Percentiles rank a stretch among this genome's conserved stretches.
phyloP scores from a whole-genome alignment of 2,888 invertebrate species.

The Campaea margaritaria region DNA sequence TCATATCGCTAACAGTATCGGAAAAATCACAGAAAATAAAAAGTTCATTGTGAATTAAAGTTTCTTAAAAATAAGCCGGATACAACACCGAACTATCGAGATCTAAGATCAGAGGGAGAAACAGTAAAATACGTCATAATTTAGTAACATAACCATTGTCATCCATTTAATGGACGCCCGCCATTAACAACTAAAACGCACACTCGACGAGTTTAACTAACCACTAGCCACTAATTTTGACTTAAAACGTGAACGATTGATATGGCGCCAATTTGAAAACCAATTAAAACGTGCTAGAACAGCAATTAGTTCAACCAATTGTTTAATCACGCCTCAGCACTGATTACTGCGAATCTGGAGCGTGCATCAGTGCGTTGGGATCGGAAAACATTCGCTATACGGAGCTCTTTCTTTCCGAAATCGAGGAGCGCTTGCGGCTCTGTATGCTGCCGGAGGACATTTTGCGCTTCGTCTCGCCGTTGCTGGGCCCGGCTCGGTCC shows the following conservation, averaged over 20 bases:
- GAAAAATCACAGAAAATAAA: constrained; percentile 49
- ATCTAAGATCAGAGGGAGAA: constrained; percentile 53
- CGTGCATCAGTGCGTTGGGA: constrained; percentile 17
- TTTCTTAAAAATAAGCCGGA: constrained; percentile 28
- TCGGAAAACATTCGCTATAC: constrained; percentile 62
- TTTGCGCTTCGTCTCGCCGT: constrained; percentile 70
- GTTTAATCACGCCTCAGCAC: constrained; percentile 29
- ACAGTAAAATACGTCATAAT: constrained; percentile 55
- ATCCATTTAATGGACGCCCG: constrained; percentile 73
- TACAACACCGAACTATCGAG: constrained; percentile 46
- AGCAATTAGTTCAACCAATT: constrained; percentile 12
- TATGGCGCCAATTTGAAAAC: constrained; percentile 53
- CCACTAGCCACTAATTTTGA: constrained; percentile 44
- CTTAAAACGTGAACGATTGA: constrained; percentile 51
- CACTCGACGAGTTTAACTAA: constrained; percentile 53
- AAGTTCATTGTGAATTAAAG: constrained; percentile 32
- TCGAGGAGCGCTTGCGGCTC: constrained; percentile 75
- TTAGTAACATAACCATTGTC: constrained; percentile 61
- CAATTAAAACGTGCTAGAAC: constrained; percentile 22
- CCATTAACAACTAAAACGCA: constrained; percentile 49
- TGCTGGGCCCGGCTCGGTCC: constrained; percentile 57
- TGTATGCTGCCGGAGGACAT: constrained; percentile 81
- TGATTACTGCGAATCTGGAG: constrained; percentile 37
- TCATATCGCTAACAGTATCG: constrained; percentile 38
- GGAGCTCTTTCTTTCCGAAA: constrained; percentile 79